phyloP scores from a whole-genome alignment of 2,888 invertebrate species.

The Hartigia nigra region DNA sequence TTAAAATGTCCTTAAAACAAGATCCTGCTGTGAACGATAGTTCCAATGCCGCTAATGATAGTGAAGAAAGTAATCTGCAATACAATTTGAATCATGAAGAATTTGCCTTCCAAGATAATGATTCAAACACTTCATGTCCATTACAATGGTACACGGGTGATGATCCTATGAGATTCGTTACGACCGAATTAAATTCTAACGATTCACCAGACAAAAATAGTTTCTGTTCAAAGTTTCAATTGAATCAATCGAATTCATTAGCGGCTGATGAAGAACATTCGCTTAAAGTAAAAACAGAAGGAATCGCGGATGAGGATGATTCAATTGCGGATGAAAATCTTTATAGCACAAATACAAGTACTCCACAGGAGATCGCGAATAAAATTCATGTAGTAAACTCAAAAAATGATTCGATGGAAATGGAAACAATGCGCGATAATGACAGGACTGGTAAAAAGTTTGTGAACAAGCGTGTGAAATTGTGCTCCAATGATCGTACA shows the following conservation, averaged over 20 bases:
- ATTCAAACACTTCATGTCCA: constrained; percentile 45
- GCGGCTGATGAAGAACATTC: background rate
- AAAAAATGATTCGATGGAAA: constrained; percentile 22
- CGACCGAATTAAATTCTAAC: constrained; percentile 26
- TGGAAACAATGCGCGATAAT: constrained; percentile 19
- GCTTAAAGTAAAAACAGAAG: background rate
- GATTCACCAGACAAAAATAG: background rate
- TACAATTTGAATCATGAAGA: constrained; percentile 15
- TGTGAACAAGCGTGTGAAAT: constrained; percentile 22
- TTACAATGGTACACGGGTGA: constrained; percentile 49
- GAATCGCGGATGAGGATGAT: background rate
- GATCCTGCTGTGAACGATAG: background rate
- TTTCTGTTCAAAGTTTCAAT: background rate
- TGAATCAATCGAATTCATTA: background rate
- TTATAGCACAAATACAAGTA: background rate
- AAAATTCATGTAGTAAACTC: constrained; percentile 15
- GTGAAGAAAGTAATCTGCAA: constrained; percentile 18
- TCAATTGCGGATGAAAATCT: background rate
- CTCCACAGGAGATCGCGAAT: background rate
- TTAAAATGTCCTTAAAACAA: background rate
- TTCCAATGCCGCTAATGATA: constrained; percentile 16
- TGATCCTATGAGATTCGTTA: constrained; percentile 36
- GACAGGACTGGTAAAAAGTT: constrained; percentile 16
- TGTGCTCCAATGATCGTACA: constrained; percentile 11
- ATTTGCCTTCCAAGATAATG: constrained; percentile 42